Conservation (phyloP, 2,888 invertebrate species). For the Apotomis turbidana region DNA sequence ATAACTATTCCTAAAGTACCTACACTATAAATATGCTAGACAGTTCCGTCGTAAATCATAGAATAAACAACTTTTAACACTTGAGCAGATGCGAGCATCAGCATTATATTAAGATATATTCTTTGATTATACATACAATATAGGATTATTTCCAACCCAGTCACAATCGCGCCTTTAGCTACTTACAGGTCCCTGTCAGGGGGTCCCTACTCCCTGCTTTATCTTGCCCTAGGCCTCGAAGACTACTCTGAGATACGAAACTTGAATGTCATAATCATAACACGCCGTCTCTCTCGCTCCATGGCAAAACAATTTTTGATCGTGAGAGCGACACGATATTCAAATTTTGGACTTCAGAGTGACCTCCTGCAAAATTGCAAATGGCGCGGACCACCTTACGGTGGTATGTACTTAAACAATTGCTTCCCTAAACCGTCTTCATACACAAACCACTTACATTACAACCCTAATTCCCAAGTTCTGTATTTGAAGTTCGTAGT, state of each 20-base stretch:
- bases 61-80: conserved; percentile 30
- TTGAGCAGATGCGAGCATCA: conserved; percentile 32
- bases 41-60: conserved; percentile 17
- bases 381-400: not conserved
- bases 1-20: conserved; percentile 7
- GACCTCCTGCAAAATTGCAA: not conserved
- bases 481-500: too few relatives aligned
- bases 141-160: not conserved
- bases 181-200: not conserved
- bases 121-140: conserved; percentile 2
- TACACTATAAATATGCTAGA: conserved; percentile 15
- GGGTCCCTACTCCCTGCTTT: not conserved
- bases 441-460: too few relatives aligned
- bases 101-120: not conserved
- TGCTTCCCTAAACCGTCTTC: too few relatives aligned
- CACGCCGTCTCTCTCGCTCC: too few relatives aligned
- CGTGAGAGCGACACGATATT: too few relatives aligned
- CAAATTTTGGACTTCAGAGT: too few relatives aligned
- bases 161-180: not conserved
- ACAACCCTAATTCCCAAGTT: too few relatives aligned
- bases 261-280: too few relatives aligned
- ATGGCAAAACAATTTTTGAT: too few relatives aligned
- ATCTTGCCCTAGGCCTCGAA: not conserved
- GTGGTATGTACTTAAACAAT: not conserved
- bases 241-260: too few relatives aligned